Evolutionary conservation across 2,888 invertebrate species (phyloP).

Genomic region (Drosophila algonquin): DNA sequence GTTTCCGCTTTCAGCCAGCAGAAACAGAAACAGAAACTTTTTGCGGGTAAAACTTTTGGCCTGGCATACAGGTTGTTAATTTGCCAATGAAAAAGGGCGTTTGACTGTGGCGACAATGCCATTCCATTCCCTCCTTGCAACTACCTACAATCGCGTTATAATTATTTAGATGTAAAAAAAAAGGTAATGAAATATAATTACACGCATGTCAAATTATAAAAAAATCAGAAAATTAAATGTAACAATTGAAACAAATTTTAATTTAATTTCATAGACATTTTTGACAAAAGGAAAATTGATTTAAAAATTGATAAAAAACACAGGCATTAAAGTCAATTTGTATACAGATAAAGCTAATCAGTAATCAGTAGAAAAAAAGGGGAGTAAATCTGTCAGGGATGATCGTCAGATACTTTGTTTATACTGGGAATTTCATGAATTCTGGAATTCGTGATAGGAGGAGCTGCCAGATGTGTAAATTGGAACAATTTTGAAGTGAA

Average conservation of each 20-base stretch:
- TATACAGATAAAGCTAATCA: slow-evolving; percentile 19
- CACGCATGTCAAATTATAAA: neutral
- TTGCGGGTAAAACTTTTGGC: slow-evolving; percentile 65
- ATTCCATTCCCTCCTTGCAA: slow-evolving; percentile 34
- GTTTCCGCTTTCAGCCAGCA: slow-evolving; percentile 43
- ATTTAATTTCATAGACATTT: slow-evolving; percentile 27
- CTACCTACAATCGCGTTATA: slow-evolving; percentile 18
- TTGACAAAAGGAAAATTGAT: slow-evolving; percentile 42
- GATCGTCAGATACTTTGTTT: too few relatives aligned
- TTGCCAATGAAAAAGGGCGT: slow-evolving; percentile 75
- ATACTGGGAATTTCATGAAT: too few relatives aligned
- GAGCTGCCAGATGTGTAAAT: too few relatives aligned
- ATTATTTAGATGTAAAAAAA: slow-evolving; percentile 20
- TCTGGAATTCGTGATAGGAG: too few relatives aligned
- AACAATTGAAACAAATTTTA: slow-evolving; percentile 12
- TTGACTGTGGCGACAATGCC: slow-evolving; percentile 63
- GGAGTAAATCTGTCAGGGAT: slow-evolving; percentile 12
- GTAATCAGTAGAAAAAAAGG: neutral
- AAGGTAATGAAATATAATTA: slow-evolving; percentile 15
- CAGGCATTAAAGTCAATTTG: slow-evolving; percentile 26
- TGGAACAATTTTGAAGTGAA: too few relatives aligned
- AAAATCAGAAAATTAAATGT: neutral
- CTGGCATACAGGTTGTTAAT: slow-evolving; percentile 76
- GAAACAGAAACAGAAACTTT: slow-evolving; percentile 44
- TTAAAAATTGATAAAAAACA: slow-evolving; percentile 7